Evolutionary conservation across 2,888 invertebrate genomes (phyloP), one percentile per base, ranked within the genome.

Genomic region (Caenorhabditis auriculariae): DNA sequence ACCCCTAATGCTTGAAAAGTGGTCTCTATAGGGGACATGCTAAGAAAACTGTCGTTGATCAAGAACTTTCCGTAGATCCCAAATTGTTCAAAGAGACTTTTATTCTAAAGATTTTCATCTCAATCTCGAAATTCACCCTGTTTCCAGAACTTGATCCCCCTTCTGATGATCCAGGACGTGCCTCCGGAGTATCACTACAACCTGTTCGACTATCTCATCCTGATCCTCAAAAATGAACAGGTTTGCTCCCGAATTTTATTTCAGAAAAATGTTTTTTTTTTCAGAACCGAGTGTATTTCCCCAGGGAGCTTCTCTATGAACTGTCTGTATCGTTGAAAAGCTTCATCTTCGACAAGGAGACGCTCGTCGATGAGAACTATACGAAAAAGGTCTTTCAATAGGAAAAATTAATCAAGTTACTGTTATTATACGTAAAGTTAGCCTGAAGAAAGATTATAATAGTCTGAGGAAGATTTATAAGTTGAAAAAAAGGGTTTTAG

Each of bases 101-200:
- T n/a, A n/a, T n/a, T n/a, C n/a, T n/a, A n/a, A n/a, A n/a, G n/a
- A n/a, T n/a, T n/a, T n/a, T n/a, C n/a, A n/a, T n/a, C n/a, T n/a
- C n/a, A n/a, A n/a, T n/a, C n/a, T n/a, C n/a, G n/a, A n/a, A n/a
- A n/a, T n/a, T n/a, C n/a, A n/a, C n/a, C n/a, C n/a, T n/a, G 19
- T 26, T 50, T 50, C 2, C 50, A 62, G 43, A 54, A 58, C 32
- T 26, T 62, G 28, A 52, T 68, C 28, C 61, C 66, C 19, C 28
- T 66, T 12, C 55, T 69, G 5, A 58, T 58, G 49, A 62, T 60
- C 47, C 56, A 57, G 5, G 66, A 63, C 45, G 58, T 66, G 19
- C 69, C 69, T 7, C 54, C 60, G 6, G 52, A 55, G 39, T 69
- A 63, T 24, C 54, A 55, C 28, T 66, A 60, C 28, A 60, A 69